Evolutionary conservation across 2,113 vertebrate species (phyloP), one percentile per base, ranked within the genome.

Genomic region (Fukomys damarensis): DNA sequence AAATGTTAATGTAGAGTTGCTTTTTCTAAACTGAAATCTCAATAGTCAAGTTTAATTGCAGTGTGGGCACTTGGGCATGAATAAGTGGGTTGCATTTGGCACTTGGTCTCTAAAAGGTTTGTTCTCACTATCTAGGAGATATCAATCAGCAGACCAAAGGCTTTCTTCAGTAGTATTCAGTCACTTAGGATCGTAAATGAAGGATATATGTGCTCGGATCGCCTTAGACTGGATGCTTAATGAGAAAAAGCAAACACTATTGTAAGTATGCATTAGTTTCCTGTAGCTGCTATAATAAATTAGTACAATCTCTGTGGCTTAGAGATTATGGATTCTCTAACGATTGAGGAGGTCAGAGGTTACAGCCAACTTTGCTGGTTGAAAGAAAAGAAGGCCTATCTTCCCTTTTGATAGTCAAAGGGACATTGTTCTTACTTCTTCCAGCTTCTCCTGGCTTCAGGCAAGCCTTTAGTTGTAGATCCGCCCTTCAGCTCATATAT

Each of bases 91-190:
- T 43, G 70, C 22, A 28, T 26, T 74, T 43, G 70, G n/a, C 38
- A 12, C 24, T 77, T 30, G 7, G 2, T 77, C 43, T 46, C 43
- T 49, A 30, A 28, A 46, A 49, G 26, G 13, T 8, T 46, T 38
- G n/a, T 9, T 11, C 0, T 76, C 24, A 7, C 74, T 76, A 13
- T 26, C 74, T 77, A 30, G 28, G 63, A 20, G 41, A 16, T 8
- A 28, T 2, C 24, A 19, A 0, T 52, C 14, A 5, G 5, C 13
- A 5, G 32, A 0, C 14, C 72, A 22, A 35, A 26, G 3, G 2
- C 5, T 81, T 76, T 70, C 10, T 41, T 16, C 54, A 41, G 7
- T 26, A 35, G 3, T 9, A 3, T 28, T 59, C 63, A 5, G 52
- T 12, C 35, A 12, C 1, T 19, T 9, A 5, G 41, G 32, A 22